A percentile compares a stretch with the other conserved stretches of the same genome.
Evolutionary conservation across 2,888 invertebrate genomes (phyloP).

Genomic region (Physocephala rufipes): DNA sequence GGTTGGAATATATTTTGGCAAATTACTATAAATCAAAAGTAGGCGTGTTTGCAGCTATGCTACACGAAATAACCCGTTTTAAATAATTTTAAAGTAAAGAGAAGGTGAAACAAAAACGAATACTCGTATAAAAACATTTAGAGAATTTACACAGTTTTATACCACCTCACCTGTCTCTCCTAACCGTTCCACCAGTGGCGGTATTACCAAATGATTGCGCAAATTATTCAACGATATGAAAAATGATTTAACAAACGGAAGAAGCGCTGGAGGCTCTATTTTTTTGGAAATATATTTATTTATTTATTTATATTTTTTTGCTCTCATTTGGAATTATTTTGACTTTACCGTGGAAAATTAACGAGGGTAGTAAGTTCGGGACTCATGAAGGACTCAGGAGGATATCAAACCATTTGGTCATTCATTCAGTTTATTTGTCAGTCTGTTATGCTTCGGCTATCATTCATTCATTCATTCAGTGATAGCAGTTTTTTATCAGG

Average conservation of each 20-base stretch:
- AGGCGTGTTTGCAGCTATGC: constrained; percentile 48
- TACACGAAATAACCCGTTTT: constrained; percentile 31
- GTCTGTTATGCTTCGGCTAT: not conserved
- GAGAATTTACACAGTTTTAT: too few species aligned
- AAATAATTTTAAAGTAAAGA: constrained; percentile 15
- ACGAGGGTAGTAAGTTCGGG: constrained; percentile 22
- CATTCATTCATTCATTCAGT: constrained; percentile 15
- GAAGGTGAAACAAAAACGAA: not conserved
- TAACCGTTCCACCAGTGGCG: too few species aligned
- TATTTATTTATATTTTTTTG: constrained; percentile 10
- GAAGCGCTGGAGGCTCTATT: constrained; percentile 49
- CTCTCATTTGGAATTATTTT: not conserved
- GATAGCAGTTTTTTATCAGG: constrained; percentile 19
- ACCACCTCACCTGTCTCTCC: too few species aligned
- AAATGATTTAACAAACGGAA: constrained; percentile 1
- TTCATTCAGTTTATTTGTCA: constrained; percentile 23
- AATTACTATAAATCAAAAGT: constrained; percentile 33
- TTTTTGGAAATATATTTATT: constrained; percentile 42
- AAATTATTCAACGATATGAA: not conserved
- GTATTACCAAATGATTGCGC: not conserved
- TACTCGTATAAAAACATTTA: too few species aligned
- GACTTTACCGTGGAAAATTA: not conserved
- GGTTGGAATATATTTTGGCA: constrained; percentile 12
- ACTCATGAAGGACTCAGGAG: too few species aligned
- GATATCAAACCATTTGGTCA: constrained; percentile 32